Base-by-base conservation (phyloP, 2,113 vertebrate species). In the Paramisgurnus dabryanus region DNA sequence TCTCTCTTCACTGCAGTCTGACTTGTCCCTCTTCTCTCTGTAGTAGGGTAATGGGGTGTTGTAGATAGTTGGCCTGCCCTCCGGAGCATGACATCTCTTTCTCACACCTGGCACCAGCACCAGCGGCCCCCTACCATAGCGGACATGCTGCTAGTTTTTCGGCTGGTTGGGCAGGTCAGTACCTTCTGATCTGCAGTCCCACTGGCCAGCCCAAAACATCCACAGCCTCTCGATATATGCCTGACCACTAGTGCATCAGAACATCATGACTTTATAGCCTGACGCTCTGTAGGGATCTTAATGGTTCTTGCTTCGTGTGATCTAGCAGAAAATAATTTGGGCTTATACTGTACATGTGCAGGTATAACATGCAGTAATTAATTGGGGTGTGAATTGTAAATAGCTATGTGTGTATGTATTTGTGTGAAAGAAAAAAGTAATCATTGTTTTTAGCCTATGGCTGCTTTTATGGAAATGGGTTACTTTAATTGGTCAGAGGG, bases 131-230 rank as follows among this genome's bases (percentile, higher is more conserved):
- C 49, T 39, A 64, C 73, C 39, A 76, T 50, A 64, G 86, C 84
- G 82, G 83, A 81, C 86, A 88, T 87, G 85, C 83, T 86, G 88
- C 87, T 88, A 82, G 85, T 87, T 88, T 90, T 89, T 83, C 84
- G 72, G 49, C 68, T 67, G 61, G 76, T 70, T 82, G 79, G 61
- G 34, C 40, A 71, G 79, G 64, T 61, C 69, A 55, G 67, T 71
- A 72, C 11, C 61, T 57, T 73, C 49, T 72, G 78, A 61, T 39
- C 78, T 34, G 12, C 77, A 79, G 66, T 69, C 55, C 67, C 40
- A 17, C 13, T 2, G 7, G 43, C 43, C 49, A 41, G 41, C 43
- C 60, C 68, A 43, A 53, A 80, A 71, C 57, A 64, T 40, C 67
- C 34, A 4, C 41, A 80, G 67, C 22, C 73, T 34, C 45, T 65